Percentiles rank a stretch among this genome's conserved stretches.
Evolutionary conservation across 2,888 invertebrate species (phyloP).

Genomic region (Altica lythri): DNA sequence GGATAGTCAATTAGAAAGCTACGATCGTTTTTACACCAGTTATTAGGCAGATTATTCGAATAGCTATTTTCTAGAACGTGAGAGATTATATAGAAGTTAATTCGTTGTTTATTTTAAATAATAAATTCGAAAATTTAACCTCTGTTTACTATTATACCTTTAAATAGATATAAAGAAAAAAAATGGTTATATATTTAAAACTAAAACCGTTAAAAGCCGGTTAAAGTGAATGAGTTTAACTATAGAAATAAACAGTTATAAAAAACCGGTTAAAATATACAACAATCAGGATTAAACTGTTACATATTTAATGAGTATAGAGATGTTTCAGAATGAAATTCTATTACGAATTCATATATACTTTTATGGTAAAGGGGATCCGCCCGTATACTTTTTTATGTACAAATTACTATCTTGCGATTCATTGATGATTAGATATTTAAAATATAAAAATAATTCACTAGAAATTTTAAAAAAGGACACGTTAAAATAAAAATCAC

Average conservation of each 20-base stretch:
- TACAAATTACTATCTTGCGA: too few species aligned
- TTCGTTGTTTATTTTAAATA: too few species aligned
- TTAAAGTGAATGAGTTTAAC: background rate
- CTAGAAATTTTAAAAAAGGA: conserved; percentile 14
- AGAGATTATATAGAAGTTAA: too few species aligned
- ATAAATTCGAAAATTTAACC: too few species aligned
- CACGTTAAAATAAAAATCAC: conserved; percentile 5
- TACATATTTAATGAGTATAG: conserved; percentile 25
- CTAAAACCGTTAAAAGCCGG: too few species aligned
- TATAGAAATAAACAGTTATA: conserved; percentile 25
- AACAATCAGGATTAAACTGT: conserved; percentile 14
- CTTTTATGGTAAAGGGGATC: conserved; percentile 2
- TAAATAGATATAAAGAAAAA: too few species aligned
- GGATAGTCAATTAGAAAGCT: too few species aligned
- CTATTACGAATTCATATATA: conserved; percentile 3
- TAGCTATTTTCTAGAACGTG: too few species aligned
- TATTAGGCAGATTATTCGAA: too few species aligned
- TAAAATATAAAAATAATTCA: conserved; percentile 4
- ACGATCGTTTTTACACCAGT: too few species aligned
- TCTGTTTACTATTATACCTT: too few species aligned
- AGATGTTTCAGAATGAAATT: conserved; percentile 18
- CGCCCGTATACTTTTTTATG: conserved; percentile 9
- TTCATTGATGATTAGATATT: background rate
- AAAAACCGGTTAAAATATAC: conserved; percentile 33
- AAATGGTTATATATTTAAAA: too few species aligned